Percentiles rank a stretch among this genome's conserved stretches.
Evolutionary conservation across 1,140 invertebrate genomes (phyloP).

Genomic region (Hypothenemus hampei): DNA sequence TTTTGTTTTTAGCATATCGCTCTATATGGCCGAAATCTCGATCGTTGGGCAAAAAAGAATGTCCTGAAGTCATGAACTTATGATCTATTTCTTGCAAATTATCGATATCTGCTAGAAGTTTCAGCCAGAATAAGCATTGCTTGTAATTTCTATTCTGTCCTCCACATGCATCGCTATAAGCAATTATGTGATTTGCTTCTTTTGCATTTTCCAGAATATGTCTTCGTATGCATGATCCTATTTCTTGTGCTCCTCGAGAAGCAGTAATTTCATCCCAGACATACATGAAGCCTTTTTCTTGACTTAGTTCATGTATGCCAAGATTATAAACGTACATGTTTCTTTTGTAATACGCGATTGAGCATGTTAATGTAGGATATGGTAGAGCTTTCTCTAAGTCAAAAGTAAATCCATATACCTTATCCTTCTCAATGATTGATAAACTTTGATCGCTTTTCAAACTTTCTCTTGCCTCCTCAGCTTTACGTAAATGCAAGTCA

Average conservation of each 20-base stretch:
- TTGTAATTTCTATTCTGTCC: constrained; percentile 22
- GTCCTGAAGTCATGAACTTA: constrained; percentile 14
- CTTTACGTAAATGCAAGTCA: constrained; percentile 6
- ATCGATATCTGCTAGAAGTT: background rate
- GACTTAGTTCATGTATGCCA: constrained; percentile 5
- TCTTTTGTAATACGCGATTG: constrained; percentile 17
- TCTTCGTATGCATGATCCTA: constrained; percentile 13
- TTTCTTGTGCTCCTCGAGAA: constrained; percentile 20
- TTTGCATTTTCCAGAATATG: constrained; percentile 2
- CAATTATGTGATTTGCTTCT: background rate
- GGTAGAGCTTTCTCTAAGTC: constrained; percentile 19
- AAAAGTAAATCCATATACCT: no score
- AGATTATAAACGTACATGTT: constrained; percentile 22
- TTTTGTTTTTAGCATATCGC: background rate
- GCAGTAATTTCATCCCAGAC: constrained; percentile 10
- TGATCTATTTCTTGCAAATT: constrained; percentile 3
- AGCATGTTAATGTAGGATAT: constrained; percentile 10
- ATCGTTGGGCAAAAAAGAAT: constrained; percentile 16
- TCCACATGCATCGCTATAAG: constrained; percentile 6
- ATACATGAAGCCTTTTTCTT: constrained; percentile 7
- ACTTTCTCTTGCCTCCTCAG: constrained; percentile 3
- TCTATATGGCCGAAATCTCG: constrained; percentile 13
- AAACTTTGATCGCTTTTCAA: background rate
- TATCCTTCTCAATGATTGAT: no score
- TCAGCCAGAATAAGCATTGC: background rate